Evolutionary conservation across 2,888 invertebrate species (phyloP).

Genomic region (Synergus umbraculus): DNA sequence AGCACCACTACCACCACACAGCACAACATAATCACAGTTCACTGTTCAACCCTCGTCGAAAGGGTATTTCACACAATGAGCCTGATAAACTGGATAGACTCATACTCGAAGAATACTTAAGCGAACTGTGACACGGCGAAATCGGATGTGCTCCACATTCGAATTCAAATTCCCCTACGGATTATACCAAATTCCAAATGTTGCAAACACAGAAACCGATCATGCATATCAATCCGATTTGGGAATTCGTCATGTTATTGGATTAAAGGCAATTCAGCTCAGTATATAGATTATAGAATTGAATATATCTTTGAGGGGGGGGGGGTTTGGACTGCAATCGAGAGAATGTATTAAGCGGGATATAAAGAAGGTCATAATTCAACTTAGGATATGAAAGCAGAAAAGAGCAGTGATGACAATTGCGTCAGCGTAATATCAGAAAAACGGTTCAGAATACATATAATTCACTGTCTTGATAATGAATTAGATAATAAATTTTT

Average conservation of each 20-base stretch:
- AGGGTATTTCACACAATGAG: constrained; percentile 68
- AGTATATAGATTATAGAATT: background rate
- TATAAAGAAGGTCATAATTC: too few species aligned
- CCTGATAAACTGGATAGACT: constrained; percentile 37
- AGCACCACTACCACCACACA: constrained; percentile 74
- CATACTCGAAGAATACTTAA: constrained; percentile 33
- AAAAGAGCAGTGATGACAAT: too few species aligned
- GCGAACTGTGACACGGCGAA: constrained; percentile 47
- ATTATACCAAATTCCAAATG: constrained; percentile 9
- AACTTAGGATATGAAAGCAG: too few species aligned
- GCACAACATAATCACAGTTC: constrained; percentile 76
- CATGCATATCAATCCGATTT: constrained; percentile 24
- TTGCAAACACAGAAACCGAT: constrained; percentile 3
- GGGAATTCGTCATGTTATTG: background rate
- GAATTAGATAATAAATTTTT: background rate
- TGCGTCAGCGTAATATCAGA: too few species aligned
- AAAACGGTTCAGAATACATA: too few species aligned
- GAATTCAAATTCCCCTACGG: constrained; percentile 10
- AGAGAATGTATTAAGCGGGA: too few species aligned
- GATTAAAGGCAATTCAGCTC: background rate
- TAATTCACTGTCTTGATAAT: background rate
- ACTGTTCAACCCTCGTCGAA: constrained; percentile 75
- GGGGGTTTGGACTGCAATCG: background rate
- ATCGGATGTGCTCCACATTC: constrained; percentile 37
- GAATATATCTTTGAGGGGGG: background rate